These are phyloP conservation scores for Oryzias dopingdopingensis DNA, from an alignment of 2,797 vertebrate species.

Conservation along the genomic window DNA sequence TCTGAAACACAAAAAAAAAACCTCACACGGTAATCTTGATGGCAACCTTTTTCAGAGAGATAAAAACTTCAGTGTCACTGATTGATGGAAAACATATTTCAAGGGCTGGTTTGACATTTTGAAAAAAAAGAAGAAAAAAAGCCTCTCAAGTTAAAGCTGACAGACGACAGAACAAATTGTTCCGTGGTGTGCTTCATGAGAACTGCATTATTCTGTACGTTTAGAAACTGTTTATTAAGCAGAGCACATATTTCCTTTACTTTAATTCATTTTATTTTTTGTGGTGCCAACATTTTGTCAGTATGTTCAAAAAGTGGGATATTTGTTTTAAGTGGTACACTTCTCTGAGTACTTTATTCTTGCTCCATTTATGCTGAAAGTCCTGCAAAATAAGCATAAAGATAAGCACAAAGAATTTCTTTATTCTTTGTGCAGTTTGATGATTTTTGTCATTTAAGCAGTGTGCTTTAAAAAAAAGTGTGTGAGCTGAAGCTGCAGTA, in stretches of 20 bases:
- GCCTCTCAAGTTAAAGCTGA: neutral
- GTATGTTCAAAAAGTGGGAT: neutral
- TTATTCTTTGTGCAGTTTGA: neutral
- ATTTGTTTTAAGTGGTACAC: no score
- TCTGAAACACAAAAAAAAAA: neutral
- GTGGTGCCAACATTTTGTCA: neutral
- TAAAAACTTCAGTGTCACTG: conserved; percentile 3
- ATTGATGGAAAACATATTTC: conserved; percentile 1
- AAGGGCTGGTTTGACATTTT: conserved; percentile 9
- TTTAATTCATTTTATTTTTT: neutral
- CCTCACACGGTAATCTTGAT: neutral
- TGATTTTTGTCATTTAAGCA: conserved; percentile 4
- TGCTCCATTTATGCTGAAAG: neutral
- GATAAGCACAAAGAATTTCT: no score
- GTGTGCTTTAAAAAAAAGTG: conserved; percentile 1
- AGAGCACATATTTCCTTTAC: neutral
- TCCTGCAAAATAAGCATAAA: neutral
- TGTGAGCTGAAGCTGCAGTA: neutral
- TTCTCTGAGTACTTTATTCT: neutral
- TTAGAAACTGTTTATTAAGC: neutral
- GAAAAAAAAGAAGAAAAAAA: conserved; percentile 5
- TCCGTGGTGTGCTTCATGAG: neutral
- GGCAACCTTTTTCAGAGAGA: neutral
- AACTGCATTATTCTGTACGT: neutral
- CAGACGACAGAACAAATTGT: neutral